phyloP scores from a whole-genome alignment of 2,113 vertebrate genomes.

The Camelus bactrianus region DNA sequence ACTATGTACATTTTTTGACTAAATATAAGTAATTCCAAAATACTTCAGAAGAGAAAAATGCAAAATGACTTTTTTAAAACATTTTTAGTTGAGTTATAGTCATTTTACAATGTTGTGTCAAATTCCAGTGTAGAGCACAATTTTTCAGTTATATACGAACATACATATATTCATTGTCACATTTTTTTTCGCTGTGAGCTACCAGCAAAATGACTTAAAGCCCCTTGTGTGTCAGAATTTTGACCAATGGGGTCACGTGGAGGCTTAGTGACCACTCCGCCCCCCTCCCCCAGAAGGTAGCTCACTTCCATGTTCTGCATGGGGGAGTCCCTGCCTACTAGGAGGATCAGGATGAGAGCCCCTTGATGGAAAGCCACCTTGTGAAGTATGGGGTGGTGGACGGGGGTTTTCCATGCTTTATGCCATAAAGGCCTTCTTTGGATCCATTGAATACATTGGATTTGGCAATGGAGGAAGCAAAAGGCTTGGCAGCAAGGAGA shows the following conservation, averaged over 20 bases:
- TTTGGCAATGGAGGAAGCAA: neutral
- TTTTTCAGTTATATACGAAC: no score
- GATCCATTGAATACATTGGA: neutral
- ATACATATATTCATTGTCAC: no score
- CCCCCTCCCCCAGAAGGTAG: neutral
- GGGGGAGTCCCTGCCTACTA: neutral
- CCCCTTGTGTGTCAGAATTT: neutral
- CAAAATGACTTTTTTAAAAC: neutral
- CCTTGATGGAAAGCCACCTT: neutral
- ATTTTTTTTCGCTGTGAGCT: no score
- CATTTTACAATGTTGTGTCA: no score
- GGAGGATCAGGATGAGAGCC: neutral
- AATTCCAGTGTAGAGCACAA: no score
- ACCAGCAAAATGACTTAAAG: neutral
- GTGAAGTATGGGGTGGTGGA: rapidly evolving
- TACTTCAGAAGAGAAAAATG: neutral
- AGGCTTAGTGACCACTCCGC: neutral
- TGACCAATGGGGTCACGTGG: neutral
- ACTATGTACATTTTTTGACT: neutral
- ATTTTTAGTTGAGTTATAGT: no score
- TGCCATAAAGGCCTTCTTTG: neutral
- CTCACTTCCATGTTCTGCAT: neutral
- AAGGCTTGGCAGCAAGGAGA: neutral
- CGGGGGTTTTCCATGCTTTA: neutral
- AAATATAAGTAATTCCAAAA: neutral